Evolutionary conservation across 2,113 vertebrate species (phyloP), one percentile per base, ranked within the genome.

Genomic region (Neotragus pygmaeus): DNA sequence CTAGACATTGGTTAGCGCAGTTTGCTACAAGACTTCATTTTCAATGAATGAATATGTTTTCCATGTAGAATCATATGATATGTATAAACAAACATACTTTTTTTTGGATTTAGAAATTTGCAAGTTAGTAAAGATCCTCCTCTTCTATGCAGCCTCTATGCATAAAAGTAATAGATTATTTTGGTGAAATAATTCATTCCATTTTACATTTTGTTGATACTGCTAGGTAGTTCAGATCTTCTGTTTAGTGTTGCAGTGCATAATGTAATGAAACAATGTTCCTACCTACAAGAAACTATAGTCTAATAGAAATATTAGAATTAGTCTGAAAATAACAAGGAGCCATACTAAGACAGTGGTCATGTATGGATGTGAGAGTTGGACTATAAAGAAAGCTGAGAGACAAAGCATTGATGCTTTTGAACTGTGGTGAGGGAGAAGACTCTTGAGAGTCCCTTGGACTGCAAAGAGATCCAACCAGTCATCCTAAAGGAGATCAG

Each of bases 401-500:
- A 0, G 3, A 28, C 10, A 0, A 30, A 62, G 60, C 6, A 30
- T 15, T 62, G 28, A 30, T 30, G 28, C 60, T 30, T 62, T 62
- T 60, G 58, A 60, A 30, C 28, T 62, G 60, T 62, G 60, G 60
- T 62, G 6, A 0, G 30, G 60, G 60, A 62, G 60, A 62, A 62
- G 28, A 62, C 60, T 30, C 60, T 30, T 62, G 58, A 62, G 58
- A 15, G 13, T 15, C 58, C 58, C 28, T 62, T 62, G 58, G 28
- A 62, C 28, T 62, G 58, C 58, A 62, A 15, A 28, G 6, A 62
- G 2, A 30, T 62, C 58, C 28, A 62, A 62, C 13, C 27, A 62
- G 58, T 62, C 28, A 62, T 62, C 6, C 13, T 62, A 3, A 62
- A 62, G 28, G 60, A 62, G 28, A 30, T 62, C 28, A 62, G 2